Evolutionary conservation across 2,888 invertebrate genomes (phyloP).

Genomic region (Acleris cristana): DNA sequence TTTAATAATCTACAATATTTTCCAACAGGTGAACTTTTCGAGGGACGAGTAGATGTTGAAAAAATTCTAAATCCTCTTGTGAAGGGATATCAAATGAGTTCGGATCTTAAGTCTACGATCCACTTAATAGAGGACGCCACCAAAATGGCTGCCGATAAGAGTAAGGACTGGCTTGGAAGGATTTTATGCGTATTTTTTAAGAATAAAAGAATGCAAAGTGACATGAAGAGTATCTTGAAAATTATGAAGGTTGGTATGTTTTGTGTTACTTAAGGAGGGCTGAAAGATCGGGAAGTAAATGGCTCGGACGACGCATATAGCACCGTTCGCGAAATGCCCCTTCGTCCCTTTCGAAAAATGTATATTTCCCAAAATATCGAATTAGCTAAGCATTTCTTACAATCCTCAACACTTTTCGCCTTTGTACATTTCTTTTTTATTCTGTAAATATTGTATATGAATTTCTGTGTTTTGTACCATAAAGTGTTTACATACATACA

Average conservation of each 20-base stretch:
- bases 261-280: neutral
- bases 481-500: too few relatives aligned
- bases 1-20: neutral
- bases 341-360: too few relatives aligned
- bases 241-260: conserved; percentile 67
- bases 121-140: conserved; percentile 76
- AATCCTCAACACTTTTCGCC: too few relatives aligned
- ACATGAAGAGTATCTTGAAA: conserved; percentile 64
- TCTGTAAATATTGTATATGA: too few relatives aligned
- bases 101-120: conserved; percentile 73
- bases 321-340: too few relatives aligned
- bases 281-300: too few relatives aligned
- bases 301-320: too few relatives aligned
- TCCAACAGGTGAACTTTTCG: conserved; percentile 68
- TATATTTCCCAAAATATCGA: too few relatives aligned
- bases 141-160: conserved; percentile 65
- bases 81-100: conserved; percentile 73
- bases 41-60: conserved; percentile 79
- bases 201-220: conserved; percentile 67
- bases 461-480: too few relatives aligned
- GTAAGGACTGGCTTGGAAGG: conserved; percentile 83
- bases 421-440: too few relatives aligned
- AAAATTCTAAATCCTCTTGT: conserved; percentile 75
- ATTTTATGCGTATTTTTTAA: conserved; percentile 79
- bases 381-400: too few relatives aligned